phyloP scores from a whole-genome alignment of 2,113 vertebrate genomes.

The Melospiza melodia region DNA sequence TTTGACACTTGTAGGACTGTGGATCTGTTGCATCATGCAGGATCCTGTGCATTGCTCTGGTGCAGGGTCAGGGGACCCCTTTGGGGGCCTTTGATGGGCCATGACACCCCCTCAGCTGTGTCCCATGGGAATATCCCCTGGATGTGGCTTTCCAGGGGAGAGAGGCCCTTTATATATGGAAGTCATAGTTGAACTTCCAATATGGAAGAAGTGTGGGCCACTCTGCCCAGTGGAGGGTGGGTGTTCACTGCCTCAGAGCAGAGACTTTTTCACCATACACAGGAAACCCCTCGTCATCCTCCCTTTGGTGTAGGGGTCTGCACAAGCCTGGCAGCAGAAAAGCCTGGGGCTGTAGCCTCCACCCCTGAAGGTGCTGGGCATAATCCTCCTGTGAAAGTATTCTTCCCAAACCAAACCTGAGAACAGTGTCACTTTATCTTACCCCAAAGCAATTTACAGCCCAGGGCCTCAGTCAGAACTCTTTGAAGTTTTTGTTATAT shows the following conservation, averaged over 20 bases:
- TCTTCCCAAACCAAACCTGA: not conserved
- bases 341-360: not conserved
- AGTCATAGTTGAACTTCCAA: no score
- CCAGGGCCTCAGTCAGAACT: not conserved
- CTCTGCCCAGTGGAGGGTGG: not conserved
- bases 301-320: not conserved
- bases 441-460: not conserved
- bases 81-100: not conserved
- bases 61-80: not conserved
- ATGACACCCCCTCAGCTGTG: not conserved
- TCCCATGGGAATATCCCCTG: fast-evolving
- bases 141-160: not conserved
- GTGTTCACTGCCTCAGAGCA: not conserved
- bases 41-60: not conserved
- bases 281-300: not conserved
- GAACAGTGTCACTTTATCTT: not conserved
- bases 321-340: not conserved
- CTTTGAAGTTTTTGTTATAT: fast-evolving
- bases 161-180: not conserved
- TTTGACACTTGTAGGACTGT: not conserved
- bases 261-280: not conserved
- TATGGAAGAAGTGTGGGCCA: not conserved
- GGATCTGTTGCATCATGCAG: not conserved
- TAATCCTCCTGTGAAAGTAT: not conserved
- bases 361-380: not conserved